Evolutionary conservation across 2,797 vertebrate species (phyloP).

Genomic region (Scarus forsteni): DNA sequence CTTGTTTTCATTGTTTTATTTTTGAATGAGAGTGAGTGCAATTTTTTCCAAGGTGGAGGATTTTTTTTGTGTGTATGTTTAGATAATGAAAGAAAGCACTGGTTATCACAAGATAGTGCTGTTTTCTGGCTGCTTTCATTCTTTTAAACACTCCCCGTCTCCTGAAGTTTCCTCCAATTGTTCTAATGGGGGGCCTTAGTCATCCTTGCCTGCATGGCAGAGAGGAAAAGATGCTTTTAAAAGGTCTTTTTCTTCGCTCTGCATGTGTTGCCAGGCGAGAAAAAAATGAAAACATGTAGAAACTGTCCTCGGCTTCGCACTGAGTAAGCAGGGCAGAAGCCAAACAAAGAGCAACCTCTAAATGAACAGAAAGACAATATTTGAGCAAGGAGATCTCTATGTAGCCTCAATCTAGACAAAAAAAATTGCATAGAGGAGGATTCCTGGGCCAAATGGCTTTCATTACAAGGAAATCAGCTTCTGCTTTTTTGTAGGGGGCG

Average conservation of each 20-base stretch:
- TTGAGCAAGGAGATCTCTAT: conserved; percentile 63
- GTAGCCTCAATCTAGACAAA: conserved; percentile 64
- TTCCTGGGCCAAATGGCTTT: conserved; percentile 68
- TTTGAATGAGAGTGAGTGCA: conserved; percentile 62
- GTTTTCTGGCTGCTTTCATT: conserved; percentile 80
- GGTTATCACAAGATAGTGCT: conserved; percentile 81
- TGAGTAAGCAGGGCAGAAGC: conserved; percentile 59
- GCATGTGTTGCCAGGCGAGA: conserved; percentile 72
- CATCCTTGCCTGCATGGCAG: conserved; percentile 77
- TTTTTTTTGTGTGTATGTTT: conserved; percentile 66
- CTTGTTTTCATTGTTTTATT: conserved; percentile 70
- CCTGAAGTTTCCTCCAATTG: conserved; percentile 87
- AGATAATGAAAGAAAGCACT: conserved; percentile 76
- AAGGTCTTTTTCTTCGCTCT: conserved; percentile 57
- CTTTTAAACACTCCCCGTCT: conserved; percentile 82
- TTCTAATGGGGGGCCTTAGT: conserved; percentile 82
- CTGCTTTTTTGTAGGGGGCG: conserved; percentile 66
- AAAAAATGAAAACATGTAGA: conserved; percentile 77
- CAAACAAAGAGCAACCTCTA: conserved; percentile 67
- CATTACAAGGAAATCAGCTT: conserved; percentile 79
- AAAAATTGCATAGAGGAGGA: conserved; percentile 60
- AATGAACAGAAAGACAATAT: conserved; percentile 75
- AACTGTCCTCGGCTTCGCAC: conserved; percentile 68
- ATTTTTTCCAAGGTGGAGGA: conserved; percentile 77
- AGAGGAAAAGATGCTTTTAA: conserved; percentile 81